Conservation (phyloP, 2,113 vertebrate genomes). For the Lanius collurio region DNA sequence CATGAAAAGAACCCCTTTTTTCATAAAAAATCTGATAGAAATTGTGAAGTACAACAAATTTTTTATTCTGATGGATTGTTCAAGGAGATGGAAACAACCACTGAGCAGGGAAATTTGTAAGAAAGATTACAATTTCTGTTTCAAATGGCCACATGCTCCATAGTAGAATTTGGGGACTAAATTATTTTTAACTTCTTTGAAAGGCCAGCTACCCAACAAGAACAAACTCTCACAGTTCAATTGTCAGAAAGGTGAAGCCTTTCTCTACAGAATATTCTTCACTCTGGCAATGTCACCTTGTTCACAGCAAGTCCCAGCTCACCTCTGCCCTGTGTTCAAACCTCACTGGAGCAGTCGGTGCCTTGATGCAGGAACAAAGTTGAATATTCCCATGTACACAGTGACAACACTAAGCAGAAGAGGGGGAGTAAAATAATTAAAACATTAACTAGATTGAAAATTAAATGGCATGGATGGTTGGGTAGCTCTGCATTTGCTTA, state of each 20-base stretch:
- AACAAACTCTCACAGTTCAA: not conserved
- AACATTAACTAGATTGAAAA: constrained; percentile 49
- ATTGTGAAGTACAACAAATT: not conserved
- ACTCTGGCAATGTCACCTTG: not conserved
- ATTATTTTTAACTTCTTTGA: not conserved
- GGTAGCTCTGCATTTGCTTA: not conserved
- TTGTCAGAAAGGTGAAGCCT: not conserved
- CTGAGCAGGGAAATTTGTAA: not conserved
- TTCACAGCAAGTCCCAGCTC: not conserved
- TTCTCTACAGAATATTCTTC: not conserved
- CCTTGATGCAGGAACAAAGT: not conserved
- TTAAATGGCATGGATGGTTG: constrained; percentile 36
- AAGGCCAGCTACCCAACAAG: not conserved
- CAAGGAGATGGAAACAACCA: not conserved
- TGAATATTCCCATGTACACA: not conserved
- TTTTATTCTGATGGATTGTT: not conserved
- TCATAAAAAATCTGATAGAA: not conserved
- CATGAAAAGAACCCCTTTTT: not conserved
- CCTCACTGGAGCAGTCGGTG: not conserved
- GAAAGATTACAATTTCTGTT: not conserved
- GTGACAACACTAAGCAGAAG: not conserved
- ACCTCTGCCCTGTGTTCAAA: not conserved
- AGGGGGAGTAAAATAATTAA: constrained; percentile 49
- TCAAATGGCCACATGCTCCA: not conserved
- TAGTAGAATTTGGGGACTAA: not conserved